phyloP scores from a whole-genome alignment of 2,888 invertebrate genomes.

The Ormyrus thymus region DNA sequence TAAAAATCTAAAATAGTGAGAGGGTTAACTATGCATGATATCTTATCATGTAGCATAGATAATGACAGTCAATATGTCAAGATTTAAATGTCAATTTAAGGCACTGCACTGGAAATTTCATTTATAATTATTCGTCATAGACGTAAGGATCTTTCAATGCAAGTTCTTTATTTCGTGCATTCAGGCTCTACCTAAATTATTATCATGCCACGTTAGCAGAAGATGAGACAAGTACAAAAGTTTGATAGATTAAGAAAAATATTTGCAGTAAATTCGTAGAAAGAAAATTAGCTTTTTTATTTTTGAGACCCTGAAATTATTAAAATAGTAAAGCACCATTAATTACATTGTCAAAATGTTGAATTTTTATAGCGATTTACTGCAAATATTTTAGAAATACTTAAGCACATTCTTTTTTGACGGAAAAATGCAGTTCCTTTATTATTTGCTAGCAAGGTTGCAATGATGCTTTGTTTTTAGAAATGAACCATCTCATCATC shows the following conservation, averaged over 20 bases:
- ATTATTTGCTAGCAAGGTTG: constrained; percentile 37
- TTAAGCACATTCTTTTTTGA: constrained; percentile 31
- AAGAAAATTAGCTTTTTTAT: no score
- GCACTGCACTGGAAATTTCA: constrained; percentile 28
- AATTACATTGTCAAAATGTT: neutral
- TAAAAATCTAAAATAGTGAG: constrained; percentile 21
- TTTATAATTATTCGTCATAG: constrained; percentile 28
- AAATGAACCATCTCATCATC: constrained; percentile 48
- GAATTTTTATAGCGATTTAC: constrained; percentile 21
- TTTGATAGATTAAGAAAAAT: constrained; percentile 5
- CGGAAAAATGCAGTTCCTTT: constrained; percentile 29
- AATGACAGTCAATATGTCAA: constrained; percentile 34
- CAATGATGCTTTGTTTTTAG: constrained; percentile 27
- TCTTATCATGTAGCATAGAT: constrained; percentile 29
- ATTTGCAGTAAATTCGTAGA: constrained; percentile 33
- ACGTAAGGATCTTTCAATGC: constrained; percentile 48
- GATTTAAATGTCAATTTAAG: constrained; percentile 29
- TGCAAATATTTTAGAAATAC: constrained; percentile 27
- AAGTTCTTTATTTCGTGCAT: constrained; percentile 63
- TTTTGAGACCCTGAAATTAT: neutral
- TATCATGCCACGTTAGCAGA: constrained; percentile 67
- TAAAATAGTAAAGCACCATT: neutral
- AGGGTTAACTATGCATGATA: constrained; percentile 39
- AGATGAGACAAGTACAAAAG: constrained; percentile 49
- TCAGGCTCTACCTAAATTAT: constrained; percentile 62